Base-by-base conservation (phyloP, 2,113 vertebrate species). In the Crypturellus undulatus region DNA sequence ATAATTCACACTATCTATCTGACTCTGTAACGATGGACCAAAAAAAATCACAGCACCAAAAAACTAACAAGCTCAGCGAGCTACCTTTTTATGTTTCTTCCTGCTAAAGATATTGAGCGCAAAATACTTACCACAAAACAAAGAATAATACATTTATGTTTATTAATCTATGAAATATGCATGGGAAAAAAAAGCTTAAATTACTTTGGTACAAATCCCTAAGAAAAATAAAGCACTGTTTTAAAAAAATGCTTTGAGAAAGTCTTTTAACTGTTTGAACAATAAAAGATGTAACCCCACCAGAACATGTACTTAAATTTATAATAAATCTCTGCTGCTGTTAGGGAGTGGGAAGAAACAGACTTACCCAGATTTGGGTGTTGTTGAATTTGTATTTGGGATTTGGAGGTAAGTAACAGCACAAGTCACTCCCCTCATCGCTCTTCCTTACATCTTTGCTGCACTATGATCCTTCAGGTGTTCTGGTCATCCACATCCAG, bases 161-260 rank as follows among this genome's bases (percentile, higher is more conserved):
- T 54, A 83, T 87, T 95, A 96, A 94, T 86, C 86, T 84, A 58
- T 40, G 75, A 93, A 95, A 96, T 86, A 88, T 81, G 75, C 92
- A 93, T 16, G 5, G 47, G 63, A 84, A 93, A 65, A 75, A 86
- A 95, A 97, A 94, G 84, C 36, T 32, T 76, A 49, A 70, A 87
- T 62, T 12, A 54, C 34, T 78, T 30, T 1, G 0, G 49, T 76
- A 79, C 36, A 45, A 32, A 34, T 26, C 1, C 13, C 7, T 8
- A 25, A 19, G 65, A 38, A 42, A 65, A 92, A 80, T 12, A 28
- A 84, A 89, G 76, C 9, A 28, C 18, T 45, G 2, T 5, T 70
- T 32, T 87, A 89, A 92, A 84, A 40, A 64, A 54, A 24, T 75
- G 10, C n/a, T 56, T 9, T 0, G 0, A 32, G 64, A 6, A 83